Percentiles rank a stretch among this genome's conserved stretches.
phyloP scores from a whole-genome alignment of 2,888 invertebrate genomes.

The Scaptomyza cyrtandrae region DNA sequence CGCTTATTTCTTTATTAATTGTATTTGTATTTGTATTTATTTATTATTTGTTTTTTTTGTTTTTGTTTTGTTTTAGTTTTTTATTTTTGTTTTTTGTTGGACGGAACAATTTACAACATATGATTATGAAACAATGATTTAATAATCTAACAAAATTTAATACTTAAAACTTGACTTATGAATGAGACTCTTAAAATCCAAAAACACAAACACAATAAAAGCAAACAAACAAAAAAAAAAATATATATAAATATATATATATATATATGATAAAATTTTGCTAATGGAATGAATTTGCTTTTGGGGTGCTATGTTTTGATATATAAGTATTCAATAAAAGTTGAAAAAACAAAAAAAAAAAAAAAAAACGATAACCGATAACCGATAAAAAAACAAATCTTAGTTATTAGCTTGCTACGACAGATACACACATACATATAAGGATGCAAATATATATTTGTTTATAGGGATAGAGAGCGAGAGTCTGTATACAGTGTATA shows the following conservation, averaged over 20 bases:
- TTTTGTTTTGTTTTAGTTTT: conserved; percentile 25
- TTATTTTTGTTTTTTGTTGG: conserved; percentile 60
- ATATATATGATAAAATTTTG: conserved; percentile 40
- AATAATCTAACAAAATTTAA: conserved; percentile 52
- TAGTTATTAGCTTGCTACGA: conserved; percentile 9
- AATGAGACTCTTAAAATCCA: conserved; percentile 29
- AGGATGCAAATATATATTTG: neutral
- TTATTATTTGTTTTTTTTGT: too few species aligned
- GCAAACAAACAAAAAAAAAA: neutral
- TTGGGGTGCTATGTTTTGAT: conserved; percentile 30
- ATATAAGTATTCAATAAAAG: neutral
- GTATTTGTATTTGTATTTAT: conserved; percentile 30
- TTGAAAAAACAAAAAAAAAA: neutral
- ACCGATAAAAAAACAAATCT: conserved; percentile 11
- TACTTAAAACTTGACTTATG: conserved; percentile 46
- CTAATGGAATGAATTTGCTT: conserved; percentile 74
- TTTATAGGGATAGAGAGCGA: conserved; percentile 27
- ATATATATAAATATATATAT: too few species aligned
- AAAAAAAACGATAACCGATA: too few species aligned
- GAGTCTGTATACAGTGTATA: conserved; percentile 23
- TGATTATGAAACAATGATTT: conserved; percentile 77
- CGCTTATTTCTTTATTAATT: conserved; percentile 35
- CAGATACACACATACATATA: conserved; percentile 42
- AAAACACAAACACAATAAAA: conserved; percentile 3
- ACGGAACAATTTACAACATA: conserved; percentile 80